Conservation (phyloP, 2,888 invertebrate species). For the Conchocele bisecta region DNA sequence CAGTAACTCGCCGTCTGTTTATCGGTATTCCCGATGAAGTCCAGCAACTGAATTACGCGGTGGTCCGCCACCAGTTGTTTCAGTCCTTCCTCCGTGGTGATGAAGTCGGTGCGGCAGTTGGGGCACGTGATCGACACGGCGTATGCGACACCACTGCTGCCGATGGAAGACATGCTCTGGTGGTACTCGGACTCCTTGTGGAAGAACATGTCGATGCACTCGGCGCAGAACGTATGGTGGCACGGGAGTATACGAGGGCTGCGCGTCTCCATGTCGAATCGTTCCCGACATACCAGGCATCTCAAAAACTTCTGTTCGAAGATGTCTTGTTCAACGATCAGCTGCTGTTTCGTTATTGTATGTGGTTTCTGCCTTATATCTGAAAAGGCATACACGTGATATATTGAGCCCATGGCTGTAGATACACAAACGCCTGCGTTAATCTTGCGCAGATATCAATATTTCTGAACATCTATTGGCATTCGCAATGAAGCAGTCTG, state of each 20-base stretch:
- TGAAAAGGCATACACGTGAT: conserved; percentile 26
- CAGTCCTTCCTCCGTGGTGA: conserved; percentile 71
- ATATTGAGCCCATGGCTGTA: too few species aligned
- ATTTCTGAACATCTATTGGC: neutral
- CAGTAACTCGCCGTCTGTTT: conserved; percentile 73
- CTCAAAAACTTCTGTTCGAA: conserved; percentile 73
- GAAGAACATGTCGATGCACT: conserved; percentile 66
- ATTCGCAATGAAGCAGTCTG: too few species aligned
- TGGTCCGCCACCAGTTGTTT: conserved; percentile 72
- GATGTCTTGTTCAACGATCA: conserved; percentile 73
- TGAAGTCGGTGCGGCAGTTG: conserved; percentile 65
- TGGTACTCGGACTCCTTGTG: conserved; percentile 67
- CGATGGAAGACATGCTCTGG: conserved; percentile 51
- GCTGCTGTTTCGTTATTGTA: conserved; percentile 60
- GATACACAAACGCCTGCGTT: neutral
- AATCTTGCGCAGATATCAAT: neutral
- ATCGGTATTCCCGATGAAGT: conserved; percentile 73
- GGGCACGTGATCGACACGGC: conserved; percentile 73
- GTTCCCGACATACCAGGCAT: conserved; percentile 71
- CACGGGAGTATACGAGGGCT: conserved; percentile 74
- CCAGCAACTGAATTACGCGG: conserved; percentile 74
- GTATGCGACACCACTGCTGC: conserved; percentile 53
- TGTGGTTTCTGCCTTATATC: conserved; percentile 31
- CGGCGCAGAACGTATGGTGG: conserved; percentile 74
- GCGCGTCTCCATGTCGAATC: conserved; percentile 58